Conservation (phyloP, 2,113 vertebrate species). For the Polyodon spathula region DNA sequence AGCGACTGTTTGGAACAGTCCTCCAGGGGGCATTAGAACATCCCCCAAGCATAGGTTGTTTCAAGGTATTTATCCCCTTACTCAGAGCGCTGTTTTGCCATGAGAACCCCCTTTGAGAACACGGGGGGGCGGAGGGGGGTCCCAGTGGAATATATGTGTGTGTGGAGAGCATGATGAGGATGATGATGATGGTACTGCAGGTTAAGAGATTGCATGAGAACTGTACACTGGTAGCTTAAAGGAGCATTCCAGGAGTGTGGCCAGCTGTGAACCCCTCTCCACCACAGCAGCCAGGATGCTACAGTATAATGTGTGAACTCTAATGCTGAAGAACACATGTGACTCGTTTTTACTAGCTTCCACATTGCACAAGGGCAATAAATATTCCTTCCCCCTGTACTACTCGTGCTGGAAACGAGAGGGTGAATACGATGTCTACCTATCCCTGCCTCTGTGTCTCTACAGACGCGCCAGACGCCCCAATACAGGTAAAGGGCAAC, state of each 20-base stretch:
- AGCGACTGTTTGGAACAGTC: not conserved
- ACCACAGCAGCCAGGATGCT: no score
- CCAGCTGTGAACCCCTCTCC: no score
- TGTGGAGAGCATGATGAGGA: no score
- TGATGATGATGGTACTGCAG: no score
- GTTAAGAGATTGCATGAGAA: no score
- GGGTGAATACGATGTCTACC: slow-evolving; percentile 68
- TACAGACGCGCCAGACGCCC: slow-evolving; percentile 64
- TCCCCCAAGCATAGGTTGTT: not conserved
- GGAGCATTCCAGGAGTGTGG: no score
- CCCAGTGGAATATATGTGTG: no score
- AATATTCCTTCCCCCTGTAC: slow-evolving; percentile 62
- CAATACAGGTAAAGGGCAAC: slow-evolving; percentile 57
- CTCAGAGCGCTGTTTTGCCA: not conserved
- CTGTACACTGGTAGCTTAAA: no score
- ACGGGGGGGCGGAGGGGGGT: no score
- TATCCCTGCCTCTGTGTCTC: slow-evolving; percentile 65
- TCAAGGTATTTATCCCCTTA: not conserved
- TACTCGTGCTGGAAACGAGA: slow-evolving; percentile 72
- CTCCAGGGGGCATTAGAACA: not conserved
- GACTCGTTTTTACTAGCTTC: slow-evolving; percentile 53
- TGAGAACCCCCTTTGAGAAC: no score
- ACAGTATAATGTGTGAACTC: no score
- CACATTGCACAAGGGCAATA: slow-evolving; percentile 58
- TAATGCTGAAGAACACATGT: no score